Conservation (phyloP, 2,888 invertebrate species). For the Scaptomyza tumidula region DNA sequence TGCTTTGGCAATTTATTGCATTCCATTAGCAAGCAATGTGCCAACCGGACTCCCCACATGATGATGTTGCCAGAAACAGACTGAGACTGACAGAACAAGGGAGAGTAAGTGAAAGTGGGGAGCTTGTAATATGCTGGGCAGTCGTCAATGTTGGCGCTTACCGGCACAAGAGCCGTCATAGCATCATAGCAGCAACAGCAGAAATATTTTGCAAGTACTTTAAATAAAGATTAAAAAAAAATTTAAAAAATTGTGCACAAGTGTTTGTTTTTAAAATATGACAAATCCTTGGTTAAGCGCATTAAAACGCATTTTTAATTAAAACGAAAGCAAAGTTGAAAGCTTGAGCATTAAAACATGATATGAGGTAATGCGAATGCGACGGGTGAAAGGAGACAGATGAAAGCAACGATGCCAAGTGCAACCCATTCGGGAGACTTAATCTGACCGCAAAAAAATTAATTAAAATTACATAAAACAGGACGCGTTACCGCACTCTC, state of each 20-base stretch:
- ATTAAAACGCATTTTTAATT: constrained; percentile 78
- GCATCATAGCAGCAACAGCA: too few species aligned
- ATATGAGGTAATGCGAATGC: constrained; percentile 13
- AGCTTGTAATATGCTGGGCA: constrained; percentile 6
- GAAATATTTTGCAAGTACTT: constrained; percentile 10
- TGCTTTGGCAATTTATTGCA: constrained; percentile 65
- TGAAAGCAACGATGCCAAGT: constrained; percentile 34
- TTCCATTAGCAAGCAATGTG: constrained; percentile 32
- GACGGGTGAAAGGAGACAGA: not conserved
- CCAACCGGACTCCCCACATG: not conserved
- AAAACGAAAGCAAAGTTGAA: constrained; percentile 76
- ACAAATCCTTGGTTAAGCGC: constrained; percentile 61
- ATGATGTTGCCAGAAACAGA: not conserved
- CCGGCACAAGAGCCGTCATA: not conserved
- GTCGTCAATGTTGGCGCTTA: constrained; percentile 42
- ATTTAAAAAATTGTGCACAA: not conserved
- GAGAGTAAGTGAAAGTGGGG: not conserved
- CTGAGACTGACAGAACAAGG: not conserved
- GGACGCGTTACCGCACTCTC: not conserved
- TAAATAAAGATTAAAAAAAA: constrained; percentile 32
- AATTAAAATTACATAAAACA: constrained; percentile 73
- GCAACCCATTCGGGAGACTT: constrained; percentile 53
- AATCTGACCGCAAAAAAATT: constrained; percentile 77
- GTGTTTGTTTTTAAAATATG: constrained; percentile 12
- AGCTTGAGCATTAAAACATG: constrained; percentile 58